phyloP scores from a whole-genome alignment of 2,113 vertebrate genomes.

The Periophthalmodon schlosseri region DNA sequence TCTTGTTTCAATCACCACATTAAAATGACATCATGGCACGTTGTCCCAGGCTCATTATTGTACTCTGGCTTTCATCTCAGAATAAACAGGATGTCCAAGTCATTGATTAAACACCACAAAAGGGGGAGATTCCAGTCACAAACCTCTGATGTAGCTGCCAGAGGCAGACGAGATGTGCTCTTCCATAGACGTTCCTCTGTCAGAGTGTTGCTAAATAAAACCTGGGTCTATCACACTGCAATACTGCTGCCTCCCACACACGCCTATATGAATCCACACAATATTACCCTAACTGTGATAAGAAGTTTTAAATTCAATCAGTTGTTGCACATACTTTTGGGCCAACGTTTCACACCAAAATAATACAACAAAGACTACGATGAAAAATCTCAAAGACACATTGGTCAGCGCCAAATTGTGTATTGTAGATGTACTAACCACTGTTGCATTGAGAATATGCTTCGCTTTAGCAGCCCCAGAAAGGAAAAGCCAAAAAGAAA shows the following conservation, averaged over 20 bases:
- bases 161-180: slow-evolving; percentile 3
- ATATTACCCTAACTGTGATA: background rate
- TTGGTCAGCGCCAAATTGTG: too few relatives aligned
- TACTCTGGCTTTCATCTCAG: slow-evolving; percentile 1
- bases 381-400: too few relatives aligned
- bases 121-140: slow-evolving; percentile 23
- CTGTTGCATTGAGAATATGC: too few relatives aligned
- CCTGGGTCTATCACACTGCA: background rate
- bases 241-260: slow-evolving; percentile 9
- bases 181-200: background rate
- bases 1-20: background rate
- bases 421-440: too few relatives aligned
- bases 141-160: slow-evolving; percentile 18
- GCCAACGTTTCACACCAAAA: too few relatives aligned
- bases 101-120: slow-evolving; percentile 29
- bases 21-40: background rate
- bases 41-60: background rate
- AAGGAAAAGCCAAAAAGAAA: background rate
- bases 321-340: too few relatives aligned
- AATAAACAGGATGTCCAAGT: slow-evolving; percentile 17
- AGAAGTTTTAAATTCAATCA: background rate
- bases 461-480: too few relatives aligned
- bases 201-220: slow-evolving; percentile 4
- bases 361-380: too few relatives aligned
- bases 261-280: background rate